phyloP scores from a whole-genome alignment of 2,888 invertebrate genomes.

The Axea sp. region DNA sequence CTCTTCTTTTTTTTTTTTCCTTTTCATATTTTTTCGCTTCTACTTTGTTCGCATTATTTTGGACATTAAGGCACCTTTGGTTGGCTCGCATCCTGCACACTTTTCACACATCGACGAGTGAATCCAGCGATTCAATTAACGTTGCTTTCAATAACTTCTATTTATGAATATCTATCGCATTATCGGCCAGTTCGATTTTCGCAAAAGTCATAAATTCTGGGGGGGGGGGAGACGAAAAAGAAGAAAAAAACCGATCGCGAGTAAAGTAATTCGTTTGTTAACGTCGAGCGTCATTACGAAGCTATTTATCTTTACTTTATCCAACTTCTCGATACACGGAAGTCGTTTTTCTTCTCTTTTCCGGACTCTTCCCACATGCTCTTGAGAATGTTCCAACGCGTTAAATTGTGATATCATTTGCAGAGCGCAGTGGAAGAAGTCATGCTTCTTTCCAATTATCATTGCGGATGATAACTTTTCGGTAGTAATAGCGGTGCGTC shows the following conservation, averaged over 20 bases:
- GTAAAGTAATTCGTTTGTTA: constrained; percentile 55
- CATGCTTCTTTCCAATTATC: background rate
- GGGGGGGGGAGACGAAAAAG: too few relatives aligned
- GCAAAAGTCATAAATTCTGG: constrained; percentile 63
- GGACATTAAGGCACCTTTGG: too few relatives aligned
- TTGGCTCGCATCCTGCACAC: too few relatives aligned
- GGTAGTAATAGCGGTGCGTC: too few relatives aligned
- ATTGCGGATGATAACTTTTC: too few relatives aligned
- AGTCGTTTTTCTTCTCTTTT: constrained; percentile 45
- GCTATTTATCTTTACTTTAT: constrained; percentile 54
- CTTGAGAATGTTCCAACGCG: constrained; percentile 14
- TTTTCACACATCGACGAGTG: too few relatives aligned
- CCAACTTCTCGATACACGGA: constrained; percentile 50
- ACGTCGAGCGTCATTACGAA: constrained; percentile 46
- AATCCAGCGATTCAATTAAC: too few relatives aligned
- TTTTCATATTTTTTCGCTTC: background rate
- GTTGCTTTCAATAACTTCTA: background rate
- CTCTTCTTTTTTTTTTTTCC: background rate
- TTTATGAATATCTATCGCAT: constrained; percentile 7
- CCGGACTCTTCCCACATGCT: constrained; percentile 17
- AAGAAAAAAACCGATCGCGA: constrained; percentile 11
- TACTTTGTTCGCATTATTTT: background rate
- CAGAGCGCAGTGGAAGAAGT: background rate
- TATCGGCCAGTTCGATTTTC: constrained; percentile 41
- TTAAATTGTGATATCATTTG: constrained; percentile 13